Evolutionary conservation across 2,113 vertebrate species (phyloP).

Genomic region (Hemiprocne comata): DNA sequence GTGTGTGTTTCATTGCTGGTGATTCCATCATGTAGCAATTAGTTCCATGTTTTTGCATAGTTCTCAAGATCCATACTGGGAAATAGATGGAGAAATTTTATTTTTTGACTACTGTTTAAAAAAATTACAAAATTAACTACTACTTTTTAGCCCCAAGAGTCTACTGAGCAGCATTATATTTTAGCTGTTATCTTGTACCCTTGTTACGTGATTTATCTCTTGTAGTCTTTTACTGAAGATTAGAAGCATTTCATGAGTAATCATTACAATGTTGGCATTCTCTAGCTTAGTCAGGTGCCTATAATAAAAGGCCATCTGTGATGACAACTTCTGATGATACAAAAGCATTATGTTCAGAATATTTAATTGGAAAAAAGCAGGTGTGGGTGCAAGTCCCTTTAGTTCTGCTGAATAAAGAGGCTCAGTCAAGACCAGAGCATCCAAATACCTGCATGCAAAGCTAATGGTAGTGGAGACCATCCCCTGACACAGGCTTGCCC

Average conservation of each 20-base stretch:
- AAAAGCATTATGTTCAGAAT: background rate
- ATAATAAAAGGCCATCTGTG: background rate
- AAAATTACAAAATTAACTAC: background rate
- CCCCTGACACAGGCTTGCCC: background rate
- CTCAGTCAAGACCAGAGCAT: background rate
- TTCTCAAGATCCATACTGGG: constrained; percentile 39
- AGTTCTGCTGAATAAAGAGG: background rate
- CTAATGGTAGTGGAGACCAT: background rate
- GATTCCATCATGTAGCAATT: constrained; percentile 52
- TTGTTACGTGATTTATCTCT: background rate
- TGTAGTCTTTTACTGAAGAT: constrained; percentile 12
- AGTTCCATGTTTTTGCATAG: constrained; percentile 57
- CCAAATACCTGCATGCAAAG: background rate
- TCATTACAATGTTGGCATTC: background rate
- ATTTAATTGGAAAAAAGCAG: background rate
- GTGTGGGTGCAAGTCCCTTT: background rate
- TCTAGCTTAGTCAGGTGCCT: constrained; percentile 2
- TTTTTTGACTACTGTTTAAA: constrained; percentile 54
- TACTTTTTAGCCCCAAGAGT: constrained; percentile 22
- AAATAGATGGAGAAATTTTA: constrained; percentile 52
- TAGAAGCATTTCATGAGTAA: constrained; percentile 29
- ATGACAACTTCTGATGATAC: background rate
- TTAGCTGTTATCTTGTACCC: constrained; percentile 43
- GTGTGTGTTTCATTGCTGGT: constrained; percentile 45
- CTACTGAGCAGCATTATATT: constrained; percentile 48